These are phyloP conservation scores for Drosophila sp. DNA, from an alignment of 1,140 invertebrate species.

Conservation along the genomic window DNA sequence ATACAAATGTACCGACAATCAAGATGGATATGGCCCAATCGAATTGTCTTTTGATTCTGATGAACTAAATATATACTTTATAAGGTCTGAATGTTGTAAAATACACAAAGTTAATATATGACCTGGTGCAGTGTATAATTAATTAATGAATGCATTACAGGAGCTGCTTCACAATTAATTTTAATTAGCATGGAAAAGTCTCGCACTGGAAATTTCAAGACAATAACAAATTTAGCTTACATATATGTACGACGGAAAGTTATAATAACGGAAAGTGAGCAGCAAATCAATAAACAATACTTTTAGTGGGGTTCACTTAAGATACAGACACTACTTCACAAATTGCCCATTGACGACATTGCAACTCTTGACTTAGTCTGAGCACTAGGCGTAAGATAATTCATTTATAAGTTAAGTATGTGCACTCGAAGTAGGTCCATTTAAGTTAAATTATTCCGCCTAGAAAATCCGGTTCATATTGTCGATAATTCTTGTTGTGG, in stretches of 20 bases:
- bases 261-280: not conserved
- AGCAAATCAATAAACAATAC: conserved; percentile 23
- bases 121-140: not conserved
- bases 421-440: conserved; percentile 14
- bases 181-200: conserved; percentile 20
- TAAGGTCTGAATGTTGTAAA: not conserved
- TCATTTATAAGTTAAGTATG: conserved; percentile 4
- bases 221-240: not conserved
- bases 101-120: not conserved
- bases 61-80: not conserved
- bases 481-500: conserved; percentile 7
- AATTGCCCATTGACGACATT: conserved; percentile 26
- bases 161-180: conserved; percentile 3
- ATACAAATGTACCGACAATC: no score
- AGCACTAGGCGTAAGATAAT: conserved; percentile 6
- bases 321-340: not conserved
- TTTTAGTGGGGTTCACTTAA: conserved; percentile 25
- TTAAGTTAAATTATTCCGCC: conserved; percentile 13
- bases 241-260: conserved; percentile 14
- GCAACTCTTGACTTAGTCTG: not conserved
- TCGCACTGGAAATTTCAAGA: not conserved
- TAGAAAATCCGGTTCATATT: conserved; percentile 43
- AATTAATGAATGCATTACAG: not conserved
- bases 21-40: no score
- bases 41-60: no score